phyloP scores from a whole-genome alignment of 2,797 vertebrate species.

The Sebastes melanostomus region DNA sequence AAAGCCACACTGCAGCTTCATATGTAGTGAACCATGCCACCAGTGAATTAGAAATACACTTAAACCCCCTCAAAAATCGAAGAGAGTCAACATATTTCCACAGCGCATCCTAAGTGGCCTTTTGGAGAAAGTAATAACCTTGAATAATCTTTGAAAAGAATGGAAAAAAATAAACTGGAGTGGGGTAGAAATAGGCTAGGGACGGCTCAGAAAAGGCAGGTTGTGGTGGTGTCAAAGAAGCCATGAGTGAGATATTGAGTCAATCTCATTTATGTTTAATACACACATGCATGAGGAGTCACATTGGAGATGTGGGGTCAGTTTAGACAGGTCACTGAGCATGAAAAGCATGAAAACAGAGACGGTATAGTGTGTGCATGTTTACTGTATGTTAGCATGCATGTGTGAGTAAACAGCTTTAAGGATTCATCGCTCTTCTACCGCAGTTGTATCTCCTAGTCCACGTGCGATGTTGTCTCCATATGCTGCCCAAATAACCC shows the following conservation, averaged over 20 bases:
- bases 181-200: slow-evolving; percentile 4
- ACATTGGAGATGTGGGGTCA: slow-evolving; percentile 66
- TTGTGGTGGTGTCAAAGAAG: slow-evolving; percentile 52
- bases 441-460: neutral
- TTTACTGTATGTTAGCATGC: slow-evolving; percentile 15
- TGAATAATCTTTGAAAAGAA: slow-evolving; percentile 69
- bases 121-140: slow-evolving; percentile 73
- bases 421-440: neutral
- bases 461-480: neutral
- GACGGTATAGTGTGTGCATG: slow-evolving; percentile 1
- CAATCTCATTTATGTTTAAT: slow-evolving; percentile 79
- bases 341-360: slow-evolving; percentile 20
- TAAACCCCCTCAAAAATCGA: slow-evolving; percentile 56
- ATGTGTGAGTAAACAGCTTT: slow-evolving; percentile 27
- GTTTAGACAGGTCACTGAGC: slow-evolving; percentile 59
- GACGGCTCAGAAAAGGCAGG: slow-evolving; percentile 25
- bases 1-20: slow-evolving; percentile 61
- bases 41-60: slow-evolving; percentile 73
- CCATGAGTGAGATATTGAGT: slow-evolving; percentile 67
- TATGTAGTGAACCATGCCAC: slow-evolving; percentile 65
- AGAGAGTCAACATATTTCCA: slow-evolving; percentile 65
- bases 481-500: slow-evolving; percentile 40
- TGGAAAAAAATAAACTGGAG: neutral
- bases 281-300: slow-evolving; percentile 59
- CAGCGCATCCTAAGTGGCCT: slow-evolving; percentile 66